Conservation (phyloP, 1,140 invertebrate genomes). For the Apis dorsata region DNA sequence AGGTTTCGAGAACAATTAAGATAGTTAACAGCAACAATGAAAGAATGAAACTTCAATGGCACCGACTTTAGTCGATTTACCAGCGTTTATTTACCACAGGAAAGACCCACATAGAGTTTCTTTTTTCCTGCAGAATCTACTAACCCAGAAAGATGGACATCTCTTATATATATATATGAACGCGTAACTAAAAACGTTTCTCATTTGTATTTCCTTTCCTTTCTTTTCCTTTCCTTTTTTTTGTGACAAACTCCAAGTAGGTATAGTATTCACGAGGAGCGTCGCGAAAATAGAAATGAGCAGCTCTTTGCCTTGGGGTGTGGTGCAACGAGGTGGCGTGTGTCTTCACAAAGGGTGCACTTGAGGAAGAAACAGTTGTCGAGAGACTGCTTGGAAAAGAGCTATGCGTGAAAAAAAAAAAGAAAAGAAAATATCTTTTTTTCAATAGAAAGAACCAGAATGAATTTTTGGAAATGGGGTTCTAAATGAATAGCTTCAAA, state of each 20-base stretch:
- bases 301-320: not conserved
- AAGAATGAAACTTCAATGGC: not conserved
- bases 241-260: not conserved
- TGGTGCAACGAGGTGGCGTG: not conserved
- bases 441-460: too few relatives aligned
- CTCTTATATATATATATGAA: not conserved
- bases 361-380: not conserved
- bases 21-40: not conserved
- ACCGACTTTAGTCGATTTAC: not conserved
- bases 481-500: too few relatives aligned
- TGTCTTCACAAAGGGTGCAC: not conserved
- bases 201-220: not conserved
- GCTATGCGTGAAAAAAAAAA: not conserved
- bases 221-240: not conserved
- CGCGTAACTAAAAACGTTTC: not conserved
- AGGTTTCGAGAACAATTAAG: not conserved
- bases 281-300: not conserved
- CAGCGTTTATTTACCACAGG: not conserved
- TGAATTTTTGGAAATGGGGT: too few relatives aligned
- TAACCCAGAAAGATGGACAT: not conserved
- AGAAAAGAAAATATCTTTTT: not conserved
- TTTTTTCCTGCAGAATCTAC: not conserved
- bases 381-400: not conserved
- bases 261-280: not conserved
- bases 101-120: not conserved